A percentile compares a stretch with the other conserved stretches of the same genome.
Evolutionary conservation across 2,113 vertebrate species (phyloP).

Genomic region (Neolamprologus hecqui): DNA sequence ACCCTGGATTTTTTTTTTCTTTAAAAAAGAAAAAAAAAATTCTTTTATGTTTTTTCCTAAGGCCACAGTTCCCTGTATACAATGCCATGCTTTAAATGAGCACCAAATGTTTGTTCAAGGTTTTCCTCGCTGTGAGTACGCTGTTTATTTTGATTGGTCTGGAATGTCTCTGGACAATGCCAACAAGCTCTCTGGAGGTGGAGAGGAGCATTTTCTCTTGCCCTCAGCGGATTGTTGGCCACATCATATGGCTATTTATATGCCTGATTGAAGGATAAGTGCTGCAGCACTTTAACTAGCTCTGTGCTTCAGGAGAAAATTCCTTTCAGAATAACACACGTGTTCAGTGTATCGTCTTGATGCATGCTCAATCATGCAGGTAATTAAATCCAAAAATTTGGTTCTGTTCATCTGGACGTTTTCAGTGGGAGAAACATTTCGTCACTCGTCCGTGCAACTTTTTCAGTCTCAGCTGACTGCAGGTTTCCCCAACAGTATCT

Average conservation of each 20-base stretch:
- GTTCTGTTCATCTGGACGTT: neutral
- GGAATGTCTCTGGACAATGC: constrained; percentile 62
- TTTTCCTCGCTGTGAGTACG: constrained; percentile 50
- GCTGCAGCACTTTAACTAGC: neutral
- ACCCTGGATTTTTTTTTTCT: neutral
- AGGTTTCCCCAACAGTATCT: neutral
- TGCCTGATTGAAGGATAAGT: constrained; percentile 10
- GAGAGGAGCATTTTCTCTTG: constrained; percentile 1
- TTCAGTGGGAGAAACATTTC: neutral
- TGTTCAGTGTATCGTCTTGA: neutral
- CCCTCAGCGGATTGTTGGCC: constrained; percentile 10
- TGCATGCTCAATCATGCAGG: neutral
- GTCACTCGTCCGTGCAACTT: rapidly evolving
- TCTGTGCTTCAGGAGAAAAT: neutral
- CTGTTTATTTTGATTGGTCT: constrained; percentile 65
- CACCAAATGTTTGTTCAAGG: constrained; percentile 74
- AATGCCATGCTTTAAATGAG: constrained; percentile 51
- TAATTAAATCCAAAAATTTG: neutral
- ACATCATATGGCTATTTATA: constrained; percentile 32
- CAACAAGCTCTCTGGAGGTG: constrained; percentile 37
- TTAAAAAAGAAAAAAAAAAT: neutral
- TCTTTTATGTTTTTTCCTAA: neutral
- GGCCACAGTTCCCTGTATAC: constrained; percentile 12
- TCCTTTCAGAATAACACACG: neutral
- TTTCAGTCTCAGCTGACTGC: neutral